Evolutionary conservation across 2,797 vertebrate genomes (phyloP).

Genomic region (Hirundo rustica): DNA sequence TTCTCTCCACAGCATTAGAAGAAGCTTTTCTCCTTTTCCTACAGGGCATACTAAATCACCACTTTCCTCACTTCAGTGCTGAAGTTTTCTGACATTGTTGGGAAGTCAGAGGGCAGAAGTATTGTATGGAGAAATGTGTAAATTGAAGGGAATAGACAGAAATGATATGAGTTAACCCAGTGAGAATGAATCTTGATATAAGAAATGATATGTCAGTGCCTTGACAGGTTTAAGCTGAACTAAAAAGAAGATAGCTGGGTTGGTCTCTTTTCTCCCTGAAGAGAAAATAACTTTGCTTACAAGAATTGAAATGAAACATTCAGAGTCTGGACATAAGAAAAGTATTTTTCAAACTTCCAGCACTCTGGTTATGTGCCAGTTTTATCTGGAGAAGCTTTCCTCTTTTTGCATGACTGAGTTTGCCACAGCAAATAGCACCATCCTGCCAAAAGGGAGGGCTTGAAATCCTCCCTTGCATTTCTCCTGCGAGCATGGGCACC

Average conservation of each 20-base stretch:
- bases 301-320: background rate
- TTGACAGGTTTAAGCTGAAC: background rate
- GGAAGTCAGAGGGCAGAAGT: background rate
- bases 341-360: background rate
- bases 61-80: background rate
- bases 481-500: accelerated
- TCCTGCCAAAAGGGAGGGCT: background rate
- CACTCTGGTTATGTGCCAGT: background rate
- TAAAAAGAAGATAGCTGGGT: background rate
- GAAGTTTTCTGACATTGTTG: background rate
- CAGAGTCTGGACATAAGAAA: background rate
- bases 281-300: background rate
- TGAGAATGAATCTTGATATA: background rate
- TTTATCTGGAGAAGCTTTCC: background rate
- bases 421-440: background rate
- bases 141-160: background rate
- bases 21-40: background rate
- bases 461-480: background rate
- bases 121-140: background rate
- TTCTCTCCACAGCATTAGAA: background rate
- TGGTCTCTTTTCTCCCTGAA: background rate
- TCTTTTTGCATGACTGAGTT: background rate
- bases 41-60: background rate
- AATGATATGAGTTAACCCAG: background rate
- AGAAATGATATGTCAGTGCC: background rate